Conservation (phyloP, 2,888 invertebrate genomes). For the Phrixothrix hirtus region DNA sequence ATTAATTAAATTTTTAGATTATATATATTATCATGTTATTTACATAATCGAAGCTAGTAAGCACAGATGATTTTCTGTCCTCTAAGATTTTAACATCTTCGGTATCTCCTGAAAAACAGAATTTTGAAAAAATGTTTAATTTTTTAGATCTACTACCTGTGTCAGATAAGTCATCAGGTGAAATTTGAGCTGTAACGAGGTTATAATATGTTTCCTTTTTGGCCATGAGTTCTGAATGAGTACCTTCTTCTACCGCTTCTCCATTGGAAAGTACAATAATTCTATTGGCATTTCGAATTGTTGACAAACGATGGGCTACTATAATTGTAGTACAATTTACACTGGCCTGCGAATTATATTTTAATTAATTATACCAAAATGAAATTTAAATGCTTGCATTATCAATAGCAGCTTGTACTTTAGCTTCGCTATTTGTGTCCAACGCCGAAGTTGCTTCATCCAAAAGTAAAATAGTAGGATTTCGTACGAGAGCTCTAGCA, state of each 20-base stretch:
- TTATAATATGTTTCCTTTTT: constrained; percentile 69
- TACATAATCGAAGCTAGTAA: constrained; percentile 1
- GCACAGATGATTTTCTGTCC: constrained; percentile 17
- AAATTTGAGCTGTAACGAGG: constrained; percentile 68
- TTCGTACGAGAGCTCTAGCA: constrained; percentile 80
- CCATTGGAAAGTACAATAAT: constrained; percentile 75
- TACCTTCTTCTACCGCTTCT: constrained; percentile 70
- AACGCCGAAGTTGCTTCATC: constrained; percentile 92
- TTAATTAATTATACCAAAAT: neutral
- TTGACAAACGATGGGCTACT: constrained; percentile 76
- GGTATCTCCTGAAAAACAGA: neutral
- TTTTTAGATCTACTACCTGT: constrained; percentile 5
- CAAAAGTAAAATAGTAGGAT: constrained; percentile 76
- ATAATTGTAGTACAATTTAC: constrained; percentile 78
- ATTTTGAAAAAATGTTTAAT: neutral
- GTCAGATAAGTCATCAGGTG: constrained; percentile 24
- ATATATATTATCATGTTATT: too few species aligned
- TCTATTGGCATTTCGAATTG: constrained; percentile 72
- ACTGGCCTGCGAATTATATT: constrained; percentile 61
- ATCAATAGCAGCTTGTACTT: constrained; percentile 80
- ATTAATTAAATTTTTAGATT: too few species aligned
- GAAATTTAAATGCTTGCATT: constrained; percentile 57
- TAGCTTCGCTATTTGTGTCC: constrained; percentile 82
- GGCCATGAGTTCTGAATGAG: constrained; percentile 69
- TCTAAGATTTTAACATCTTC: constrained; percentile 9